phyloP scores from a whole-genome alignment of 2,888 invertebrate species.

The Sturmia bella region DNA sequence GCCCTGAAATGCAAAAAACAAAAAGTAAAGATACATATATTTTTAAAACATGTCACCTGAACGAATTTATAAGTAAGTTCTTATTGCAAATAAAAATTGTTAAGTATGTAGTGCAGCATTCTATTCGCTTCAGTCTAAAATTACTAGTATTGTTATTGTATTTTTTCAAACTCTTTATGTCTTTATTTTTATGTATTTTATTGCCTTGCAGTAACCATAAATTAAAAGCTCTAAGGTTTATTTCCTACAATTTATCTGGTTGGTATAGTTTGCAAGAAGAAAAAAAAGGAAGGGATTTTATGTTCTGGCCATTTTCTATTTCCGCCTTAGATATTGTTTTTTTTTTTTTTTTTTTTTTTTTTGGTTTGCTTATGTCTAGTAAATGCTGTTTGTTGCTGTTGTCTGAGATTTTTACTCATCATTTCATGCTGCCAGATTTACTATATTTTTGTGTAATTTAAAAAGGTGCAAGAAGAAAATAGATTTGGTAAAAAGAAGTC shows the following conservation, averaged over 20 bases:
- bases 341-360: not conserved
- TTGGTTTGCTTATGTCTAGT: too few relatives aligned
- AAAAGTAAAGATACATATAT: too few relatives aligned
- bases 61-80: too few relatives aligned
- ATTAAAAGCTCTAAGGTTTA: conserved; percentile 51
- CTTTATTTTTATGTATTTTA: conserved; percentile 28
- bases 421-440: conserved; percentile 20
- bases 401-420: conserved; percentile 21
- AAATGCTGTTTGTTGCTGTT: conserved; percentile 12
- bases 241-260: conserved; percentile 26
- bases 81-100: not conserved
- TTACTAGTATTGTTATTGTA: conserved; percentile 7
- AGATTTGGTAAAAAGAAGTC: too few relatives aligned
- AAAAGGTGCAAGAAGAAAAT: too few relatives aligned
- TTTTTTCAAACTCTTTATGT: not conserved
- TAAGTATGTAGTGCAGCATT: not conserved
- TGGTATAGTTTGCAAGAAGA: conserved; percentile 4
- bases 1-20: conserved; percentile 71
- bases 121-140: conserved; percentile 2
- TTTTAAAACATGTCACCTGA: too few relatives aligned
- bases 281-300: too few relatives aligned
- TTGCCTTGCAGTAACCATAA: conserved; percentile 48
- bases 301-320: conserved; percentile 63
- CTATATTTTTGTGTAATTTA: not conserved
- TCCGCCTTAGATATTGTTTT: conserved; percentile 39